Evolutionary conservation across 2,888 invertebrate species (phyloP), one percentile per base, ranked within the genome.

Genomic region (Hyalella azteca): DNA sequence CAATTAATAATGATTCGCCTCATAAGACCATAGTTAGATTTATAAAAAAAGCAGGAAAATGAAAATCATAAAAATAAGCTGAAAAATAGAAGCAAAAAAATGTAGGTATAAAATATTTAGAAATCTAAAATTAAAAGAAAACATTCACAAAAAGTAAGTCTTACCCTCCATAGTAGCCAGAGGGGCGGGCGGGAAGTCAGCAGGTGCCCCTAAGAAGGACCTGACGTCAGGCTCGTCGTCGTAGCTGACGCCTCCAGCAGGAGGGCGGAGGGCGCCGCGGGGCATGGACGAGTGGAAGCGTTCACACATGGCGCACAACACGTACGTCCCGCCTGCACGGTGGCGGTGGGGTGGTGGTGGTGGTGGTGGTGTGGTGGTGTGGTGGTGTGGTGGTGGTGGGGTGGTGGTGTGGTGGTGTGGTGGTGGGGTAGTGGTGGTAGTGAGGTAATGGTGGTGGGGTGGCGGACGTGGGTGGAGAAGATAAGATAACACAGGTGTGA

Each of bases 261-360:
- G 45, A 9, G 79, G 60, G 48, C 66, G 15, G 60, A 77, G 3
- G 26, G 48, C 39, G 75, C n/a, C 50, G 73, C 81, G 29, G 54
- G 78, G n/a, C 76, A 59, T 54, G 60, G 66, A 45, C 66, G 75
- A 49, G 85, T 90, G 89, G 82, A 89, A 89, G 54, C 88, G 88
- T 77, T 89, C 88, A 85, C 91, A 91, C 36, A 88, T 88, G 60
- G 87, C 88, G 85, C 91, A 91, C 85, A 91, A 87, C 77, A 90
- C 86, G 85, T 90, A 90, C 84, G 87, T 88, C 26, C 88, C 88
- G 79, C 88, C 89, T 85, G 87, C 86, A 87, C 86, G 9, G 26
- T 3, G 54, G 0, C 7, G 26, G n/a, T n/a, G n/a, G n/a, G n/a
- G n/a, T n/a, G n/a, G n/a, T n/a, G n/a, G n/a, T n/a, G n/a, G n/a